Percentiles rank a stretch among this genome's conserved stretches.
phyloP scores from a whole-genome alignment of 2,888 invertebrate genomes.

The Drosophila buzzatii region DNA sequence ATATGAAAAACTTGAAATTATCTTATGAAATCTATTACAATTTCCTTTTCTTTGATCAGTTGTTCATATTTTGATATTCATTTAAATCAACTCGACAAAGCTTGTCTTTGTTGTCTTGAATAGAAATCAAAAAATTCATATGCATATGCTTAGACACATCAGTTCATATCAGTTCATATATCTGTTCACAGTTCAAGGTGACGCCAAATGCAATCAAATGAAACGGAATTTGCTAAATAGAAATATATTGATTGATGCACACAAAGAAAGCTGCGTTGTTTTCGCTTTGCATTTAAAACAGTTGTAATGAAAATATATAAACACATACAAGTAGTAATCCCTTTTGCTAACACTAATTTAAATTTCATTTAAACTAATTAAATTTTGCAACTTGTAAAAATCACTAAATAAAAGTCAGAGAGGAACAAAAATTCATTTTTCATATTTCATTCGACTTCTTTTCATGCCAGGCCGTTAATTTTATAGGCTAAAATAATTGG shows the following conservation, averaged over 20 bases:
- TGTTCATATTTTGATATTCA: background rate
- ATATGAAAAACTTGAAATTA: too few relatives aligned
- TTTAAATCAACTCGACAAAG: background rate
- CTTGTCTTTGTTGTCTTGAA: background rate
- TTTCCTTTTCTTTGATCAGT: background rate
- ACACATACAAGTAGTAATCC: background rate
- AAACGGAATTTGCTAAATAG: slow-evolving; percentile 16
- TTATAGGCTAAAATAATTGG: slow-evolving; percentile 24
- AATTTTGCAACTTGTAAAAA: background rate
- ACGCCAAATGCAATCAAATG: background rate
- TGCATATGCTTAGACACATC: background rate
- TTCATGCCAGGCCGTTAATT: slow-evolving; percentile 13
- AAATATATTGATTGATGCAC: slow-evolving; percentile 15
- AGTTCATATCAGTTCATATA: background rate
- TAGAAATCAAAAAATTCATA: background rate
- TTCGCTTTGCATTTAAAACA: background rate
- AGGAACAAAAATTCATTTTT: background rate
- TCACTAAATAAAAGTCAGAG: background rate
- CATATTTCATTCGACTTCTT: background rate
- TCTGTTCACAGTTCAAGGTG: slow-evolving; percentile 20
- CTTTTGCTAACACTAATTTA: background rate
- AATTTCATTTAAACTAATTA: background rate
- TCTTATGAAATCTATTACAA: background rate
- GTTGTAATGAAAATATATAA: background rate
- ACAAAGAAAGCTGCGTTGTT: background rate